These are phyloP conservation scores for Podargus strigoides DNA, from an alignment of 2,797 vertebrate species.

Conservation along the genomic window DNA sequence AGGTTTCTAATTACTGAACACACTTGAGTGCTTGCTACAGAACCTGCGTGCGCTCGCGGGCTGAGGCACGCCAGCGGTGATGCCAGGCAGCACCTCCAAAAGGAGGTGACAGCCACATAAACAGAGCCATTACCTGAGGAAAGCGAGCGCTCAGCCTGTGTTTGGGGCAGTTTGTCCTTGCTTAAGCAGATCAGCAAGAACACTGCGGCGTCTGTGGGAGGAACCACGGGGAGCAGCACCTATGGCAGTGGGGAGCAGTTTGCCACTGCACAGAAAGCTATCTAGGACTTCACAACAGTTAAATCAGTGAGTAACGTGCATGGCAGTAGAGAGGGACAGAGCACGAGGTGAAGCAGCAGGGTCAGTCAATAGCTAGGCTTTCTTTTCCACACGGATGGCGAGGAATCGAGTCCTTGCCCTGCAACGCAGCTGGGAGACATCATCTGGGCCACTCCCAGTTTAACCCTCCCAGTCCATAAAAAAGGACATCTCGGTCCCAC, in stretches of 20 bases:
- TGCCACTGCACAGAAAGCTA: neutral
- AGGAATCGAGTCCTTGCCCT: neutral
- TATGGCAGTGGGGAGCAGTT: too few species aligned
- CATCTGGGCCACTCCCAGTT: neutral
- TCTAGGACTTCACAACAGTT: neutral
- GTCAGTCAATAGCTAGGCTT: neutral
- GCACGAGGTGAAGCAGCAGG: too few species aligned
- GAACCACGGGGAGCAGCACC: too few species aligned
- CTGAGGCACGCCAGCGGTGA: neutral
- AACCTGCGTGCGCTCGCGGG: neutral
- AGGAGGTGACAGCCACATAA: neutral
- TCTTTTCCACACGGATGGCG: neutral
- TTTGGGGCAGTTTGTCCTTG: neutral
- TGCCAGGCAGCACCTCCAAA: neutral
- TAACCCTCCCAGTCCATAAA: too few species aligned
- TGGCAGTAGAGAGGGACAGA: too few species aligned
- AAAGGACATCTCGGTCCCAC: neutral
- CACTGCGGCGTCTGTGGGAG: rapidly evolving
- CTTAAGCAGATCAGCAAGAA: neutral
- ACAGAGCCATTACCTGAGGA: neutral
- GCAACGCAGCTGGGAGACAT: neutral
- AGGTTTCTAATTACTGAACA: neutral
- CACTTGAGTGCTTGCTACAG: neutral
- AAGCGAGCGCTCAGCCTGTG: neutral
- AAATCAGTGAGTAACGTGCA: too few species aligned